Evolutionary conservation across 1,140 invertebrate genomes (phyloP).

Genomic region (Drosophila ananassae): DNA sequence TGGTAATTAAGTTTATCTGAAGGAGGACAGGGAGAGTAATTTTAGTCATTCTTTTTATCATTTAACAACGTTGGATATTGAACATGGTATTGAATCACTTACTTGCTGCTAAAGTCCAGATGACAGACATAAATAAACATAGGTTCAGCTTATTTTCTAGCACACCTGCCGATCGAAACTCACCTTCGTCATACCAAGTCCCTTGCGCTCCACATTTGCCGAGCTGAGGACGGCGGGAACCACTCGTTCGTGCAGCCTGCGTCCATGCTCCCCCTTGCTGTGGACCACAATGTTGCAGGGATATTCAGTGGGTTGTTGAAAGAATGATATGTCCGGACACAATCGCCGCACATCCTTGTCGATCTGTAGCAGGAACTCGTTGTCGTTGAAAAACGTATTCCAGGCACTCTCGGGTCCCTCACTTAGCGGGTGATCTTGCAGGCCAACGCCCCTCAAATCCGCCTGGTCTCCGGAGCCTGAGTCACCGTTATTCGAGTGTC

Average conservation of each 20-base stretch:
- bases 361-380: conserved; percentile 96
- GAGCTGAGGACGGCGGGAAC: conserved; percentile 93
- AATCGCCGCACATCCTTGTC: conserved; percentile 98
- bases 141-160: conserved; percentile 27
- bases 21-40: not conserved
- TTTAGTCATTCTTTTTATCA: not conserved
- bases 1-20: conserved; percentile 86
- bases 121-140: conserved; percentile 43
- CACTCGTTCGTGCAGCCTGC: conserved; percentile 93
- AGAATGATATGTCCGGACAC: conserved; percentile 98
- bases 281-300: conserved; percentile 91
- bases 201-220: conserved; percentile 94
- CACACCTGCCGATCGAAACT: conserved; percentile 21
- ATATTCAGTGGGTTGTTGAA: conserved; percentile 94
- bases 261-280: conserved; percentile 87
- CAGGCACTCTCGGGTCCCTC: conserved; percentile 96
- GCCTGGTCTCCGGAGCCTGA: conserved; percentile 56
- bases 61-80: not conserved
- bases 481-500: conserved; percentile 86
- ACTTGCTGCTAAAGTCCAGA: conserved; percentile 76
- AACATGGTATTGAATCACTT: conserved; percentile 41
- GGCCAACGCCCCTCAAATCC: conserved; percentile 65
- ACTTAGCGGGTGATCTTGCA: conserved; percentile 95
- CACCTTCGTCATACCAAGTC: conserved; percentile 95
- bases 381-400: conserved; percentile 97